Base-by-base conservation (phyloP, 1,140 invertebrate genomes). In the Calosoma granatense region DNA sequence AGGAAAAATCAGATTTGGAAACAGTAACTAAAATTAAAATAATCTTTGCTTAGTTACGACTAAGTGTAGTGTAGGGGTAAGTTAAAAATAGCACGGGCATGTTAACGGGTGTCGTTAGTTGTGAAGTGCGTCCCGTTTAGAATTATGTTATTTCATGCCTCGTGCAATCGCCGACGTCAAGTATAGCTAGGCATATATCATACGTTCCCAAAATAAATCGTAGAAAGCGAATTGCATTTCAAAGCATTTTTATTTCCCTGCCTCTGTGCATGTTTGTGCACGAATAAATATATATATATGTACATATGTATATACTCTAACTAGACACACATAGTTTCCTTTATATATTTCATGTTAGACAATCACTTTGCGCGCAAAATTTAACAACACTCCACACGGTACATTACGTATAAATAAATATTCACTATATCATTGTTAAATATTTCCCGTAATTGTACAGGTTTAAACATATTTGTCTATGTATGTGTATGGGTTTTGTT, bases 1-100 rank as follows among this genome's bases (percentile, higher is more conserved):
- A 41, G 59, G 60, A 62, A 63, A 62, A 63, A 63, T 64, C 61
- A 61, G 57, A 64, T 61, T 60, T 63, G 63, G 61, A 64, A 63
- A 58, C 59, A 43, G 61, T 63, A 59, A 64, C 63, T 65, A 63
- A 65, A 63, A 65, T 65, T 63, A 65, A 65, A 63, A 63, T 62
- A 65, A 65, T 63, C 62, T 63, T 55, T 55, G 59, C 59, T 61
- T 61, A 61, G 60, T 62, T 60, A 62, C 60, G 41, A 59, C 55
- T 61, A 57, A 4, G 3, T 20, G 9, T 20, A 59, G 61, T 61
- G 61, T 63, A 63, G 61, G 61, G 59, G 61, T 63, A 53, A 21
- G 26, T 56, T 63, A 63, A 55, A 60, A 60, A 63, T 63, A 63
- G 59, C 22, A 30, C 14, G n/a, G 6, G 41, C 17, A 47, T 47